Conservation (phyloP, 2,797 vertebrate species). For the Sternarchorhynchus goeldii region DNA sequence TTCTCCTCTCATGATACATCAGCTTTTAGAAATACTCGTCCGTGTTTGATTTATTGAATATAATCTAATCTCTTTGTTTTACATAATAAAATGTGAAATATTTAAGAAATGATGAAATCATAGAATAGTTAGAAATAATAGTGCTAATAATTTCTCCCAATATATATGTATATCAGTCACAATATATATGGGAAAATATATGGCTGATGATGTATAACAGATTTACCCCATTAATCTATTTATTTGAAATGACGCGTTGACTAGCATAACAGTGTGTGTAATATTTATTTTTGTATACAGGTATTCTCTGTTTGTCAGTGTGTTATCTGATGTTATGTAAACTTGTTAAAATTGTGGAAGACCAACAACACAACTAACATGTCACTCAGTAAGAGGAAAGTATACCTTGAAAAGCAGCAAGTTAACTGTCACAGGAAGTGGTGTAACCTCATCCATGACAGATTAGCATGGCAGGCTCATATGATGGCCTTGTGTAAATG, state of each 20-base stretch:
- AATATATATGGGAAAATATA: too few species aligned
- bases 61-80: neutral
- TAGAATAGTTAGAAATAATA: too few species aligned
- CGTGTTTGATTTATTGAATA: neutral
- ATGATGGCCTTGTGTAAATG: conserved; percentile 33
- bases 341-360: neutral
- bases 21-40: neutral
- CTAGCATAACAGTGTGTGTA: too few species aligned
- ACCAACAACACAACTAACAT: neutral
- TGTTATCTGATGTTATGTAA: conserved; percentile 13
- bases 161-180: too few species aligned
- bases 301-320: neutral
- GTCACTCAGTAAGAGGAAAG: conserved; percentile 36
- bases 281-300: neutral
- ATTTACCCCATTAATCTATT: too few species aligned
- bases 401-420: conserved; percentile 45
- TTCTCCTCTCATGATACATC: neutral
- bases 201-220: too few species aligned
- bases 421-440: conserved; percentile 60
- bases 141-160: too few species aligned
- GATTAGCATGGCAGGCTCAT: conserved; percentile 48
- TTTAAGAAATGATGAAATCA: too few species aligned
- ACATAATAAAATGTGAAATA: too few species aligned
- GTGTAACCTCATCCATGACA: conserved; percentile 57
- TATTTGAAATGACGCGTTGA: too few species aligned